phyloP scores from a whole-genome alignment of 2,797 vertebrate species.

The Cheirogaleus major region DNA sequence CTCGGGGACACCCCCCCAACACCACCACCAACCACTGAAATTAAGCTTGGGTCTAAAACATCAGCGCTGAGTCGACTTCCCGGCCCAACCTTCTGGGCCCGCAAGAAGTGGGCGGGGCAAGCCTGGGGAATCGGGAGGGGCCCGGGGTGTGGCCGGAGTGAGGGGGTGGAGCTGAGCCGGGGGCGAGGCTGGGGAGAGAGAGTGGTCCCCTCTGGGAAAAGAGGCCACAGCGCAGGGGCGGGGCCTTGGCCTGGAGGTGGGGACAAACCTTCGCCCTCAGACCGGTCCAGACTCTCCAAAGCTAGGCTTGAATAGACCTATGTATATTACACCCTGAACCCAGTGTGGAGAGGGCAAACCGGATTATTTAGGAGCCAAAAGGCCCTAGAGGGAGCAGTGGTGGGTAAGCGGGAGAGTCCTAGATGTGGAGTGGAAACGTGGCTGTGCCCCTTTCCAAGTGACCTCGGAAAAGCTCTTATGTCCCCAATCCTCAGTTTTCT shows the following conservation, averaged over 20 bases:
- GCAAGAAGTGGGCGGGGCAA: accelerated
- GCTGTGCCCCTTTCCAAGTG: not conserved
- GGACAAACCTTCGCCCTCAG: not conserved
- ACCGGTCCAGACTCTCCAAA: not conserved
- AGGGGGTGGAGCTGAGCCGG: accelerated
- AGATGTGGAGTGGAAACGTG: not conserved
- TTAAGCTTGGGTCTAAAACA: not conserved
- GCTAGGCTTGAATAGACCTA: not conserved
- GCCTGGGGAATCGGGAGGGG: not conserved
- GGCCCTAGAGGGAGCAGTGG: not conserved
- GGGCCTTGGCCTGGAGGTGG: too few relatives aligned
- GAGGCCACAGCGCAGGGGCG: not conserved
- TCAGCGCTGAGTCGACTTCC: not conserved
- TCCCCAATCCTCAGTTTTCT: not conserved
- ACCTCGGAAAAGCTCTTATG: not conserved
- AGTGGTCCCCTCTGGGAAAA: not conserved
- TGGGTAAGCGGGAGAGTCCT: not conserved
- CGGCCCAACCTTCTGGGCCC: accelerated
- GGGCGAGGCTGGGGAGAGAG: accelerated
- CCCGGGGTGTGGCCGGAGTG: not conserved
- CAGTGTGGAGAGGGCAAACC: not conserved
- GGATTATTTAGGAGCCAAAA: not conserved
- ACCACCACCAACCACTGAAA: not conserved
- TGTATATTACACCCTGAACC: not conserved
- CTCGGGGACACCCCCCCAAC: not conserved